Evolutionary conservation across 2,113 vertebrate species (phyloP).

Genomic region (Opisthocomus hoazin): DNA sequence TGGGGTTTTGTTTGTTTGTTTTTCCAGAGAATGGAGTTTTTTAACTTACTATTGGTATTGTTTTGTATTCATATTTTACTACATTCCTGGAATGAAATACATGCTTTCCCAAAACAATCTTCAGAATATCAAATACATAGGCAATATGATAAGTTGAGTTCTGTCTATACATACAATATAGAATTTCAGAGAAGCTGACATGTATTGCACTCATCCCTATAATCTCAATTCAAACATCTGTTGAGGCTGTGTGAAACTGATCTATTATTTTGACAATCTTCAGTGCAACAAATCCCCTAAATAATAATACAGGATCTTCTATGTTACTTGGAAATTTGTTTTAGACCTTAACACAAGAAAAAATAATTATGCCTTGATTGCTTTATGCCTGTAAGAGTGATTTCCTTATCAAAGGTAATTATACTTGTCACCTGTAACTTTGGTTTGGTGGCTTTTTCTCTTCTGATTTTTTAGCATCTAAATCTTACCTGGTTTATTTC

Average conservation of each 20-base stretch:
- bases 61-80: neutral
- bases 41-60: neutral
- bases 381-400: neutral
- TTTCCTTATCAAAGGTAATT: neutral
- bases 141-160: neutral
- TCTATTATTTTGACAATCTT: constrained; percentile 26
- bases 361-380: neutral
- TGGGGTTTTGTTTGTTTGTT: neutral
- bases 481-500: neutral
- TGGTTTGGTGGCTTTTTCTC: neutral
- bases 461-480: neutral
- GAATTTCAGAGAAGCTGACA: neutral
- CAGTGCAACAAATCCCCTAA: neutral
- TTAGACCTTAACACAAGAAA: neutral
- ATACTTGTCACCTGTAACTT: neutral
- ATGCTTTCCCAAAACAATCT: neutral
- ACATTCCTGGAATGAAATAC: neutral
- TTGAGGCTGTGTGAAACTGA: neutral
- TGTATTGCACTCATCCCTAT: neutral
- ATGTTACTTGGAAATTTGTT: neutral
- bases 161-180: neutral
- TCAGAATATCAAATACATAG: neutral
- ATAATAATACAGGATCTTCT: neutral
- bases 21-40: neutral
- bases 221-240: neutral